Percentiles rank a stretch among this genome's conserved stretches.
Conservation (phyloP, 2,797 vertebrate species). For the Tragopan temminckii region DNA sequence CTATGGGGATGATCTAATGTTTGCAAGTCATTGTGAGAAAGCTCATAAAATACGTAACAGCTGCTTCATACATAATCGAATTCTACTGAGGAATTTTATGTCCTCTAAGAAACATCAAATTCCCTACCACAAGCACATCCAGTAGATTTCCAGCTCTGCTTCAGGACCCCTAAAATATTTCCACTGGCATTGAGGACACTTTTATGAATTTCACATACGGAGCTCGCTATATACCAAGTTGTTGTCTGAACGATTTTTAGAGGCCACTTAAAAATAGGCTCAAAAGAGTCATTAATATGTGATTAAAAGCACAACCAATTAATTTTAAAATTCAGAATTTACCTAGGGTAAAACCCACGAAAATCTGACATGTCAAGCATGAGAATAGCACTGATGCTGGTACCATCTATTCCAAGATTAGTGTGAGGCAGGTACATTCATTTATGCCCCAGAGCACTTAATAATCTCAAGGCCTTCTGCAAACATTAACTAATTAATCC, state of each 20-base stretch:
- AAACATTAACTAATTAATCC: constrained; percentile 72
- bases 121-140: not conserved
- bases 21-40: not conserved
- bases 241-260: not conserved
- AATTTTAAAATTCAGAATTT: not conserved
- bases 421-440: not conserved
- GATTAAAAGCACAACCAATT: not conserved
- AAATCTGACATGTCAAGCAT: not conserved
- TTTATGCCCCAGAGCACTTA: not conserved
- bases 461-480: constrained; percentile 35
- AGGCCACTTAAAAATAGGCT: not conserved
- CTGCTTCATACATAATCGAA: constrained; percentile 14
- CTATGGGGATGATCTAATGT: not conserved
- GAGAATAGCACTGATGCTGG: not conserved
- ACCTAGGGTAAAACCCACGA: not conserved
- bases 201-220: constrained; percentile 12
- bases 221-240: not conserved
- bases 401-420: not conserved
- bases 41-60: not conserved
- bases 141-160: not conserved
- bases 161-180: not conserved
- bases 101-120: constrained; percentile 6
- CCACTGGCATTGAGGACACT: not conserved
- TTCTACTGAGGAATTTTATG: not conserved
- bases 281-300: not conserved